These are phyloP conservation scores for Axis porcinus DNA, from an alignment of 2,113 vertebrate species.

Conservation along the genomic window DNA sequence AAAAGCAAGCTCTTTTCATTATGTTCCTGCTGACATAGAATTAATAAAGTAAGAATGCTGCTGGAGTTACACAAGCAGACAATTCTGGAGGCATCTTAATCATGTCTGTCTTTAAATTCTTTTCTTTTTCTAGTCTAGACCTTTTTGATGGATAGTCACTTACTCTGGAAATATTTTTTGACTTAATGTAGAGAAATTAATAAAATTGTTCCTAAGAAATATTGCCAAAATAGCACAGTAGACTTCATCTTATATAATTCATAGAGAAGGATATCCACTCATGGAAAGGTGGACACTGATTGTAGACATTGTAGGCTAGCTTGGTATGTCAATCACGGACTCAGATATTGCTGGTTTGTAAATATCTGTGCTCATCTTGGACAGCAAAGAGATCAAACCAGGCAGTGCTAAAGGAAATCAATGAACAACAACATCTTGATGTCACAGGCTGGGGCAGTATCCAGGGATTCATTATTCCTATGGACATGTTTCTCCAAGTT, in stretches of 20 bases:
- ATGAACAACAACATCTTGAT: neutral
- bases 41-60: neutral
- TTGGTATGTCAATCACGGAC: neutral
- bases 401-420: neutral
- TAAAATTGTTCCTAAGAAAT: neutral
- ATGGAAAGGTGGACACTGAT: neutral
- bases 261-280: neutral
- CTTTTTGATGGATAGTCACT: neutral
- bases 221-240: neutral
- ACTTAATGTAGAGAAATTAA: neutral
- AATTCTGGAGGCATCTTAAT: neutral
- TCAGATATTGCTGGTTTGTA: neutral
- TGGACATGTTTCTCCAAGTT: neutral
- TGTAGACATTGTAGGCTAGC: neutral
- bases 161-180: neutral
- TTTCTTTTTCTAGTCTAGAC: neutral
- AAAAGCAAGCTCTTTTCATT: neutral
- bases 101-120: neutral
- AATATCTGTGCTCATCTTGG: neutral
- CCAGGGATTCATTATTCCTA: neutral
- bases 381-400: neutral
- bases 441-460: neutral
- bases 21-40: neutral
- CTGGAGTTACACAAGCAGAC: neutral
- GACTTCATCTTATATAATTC: neutral